Conservation (phyloP, 2,888 invertebrate species). For the Camponotus fellah region DNA sequence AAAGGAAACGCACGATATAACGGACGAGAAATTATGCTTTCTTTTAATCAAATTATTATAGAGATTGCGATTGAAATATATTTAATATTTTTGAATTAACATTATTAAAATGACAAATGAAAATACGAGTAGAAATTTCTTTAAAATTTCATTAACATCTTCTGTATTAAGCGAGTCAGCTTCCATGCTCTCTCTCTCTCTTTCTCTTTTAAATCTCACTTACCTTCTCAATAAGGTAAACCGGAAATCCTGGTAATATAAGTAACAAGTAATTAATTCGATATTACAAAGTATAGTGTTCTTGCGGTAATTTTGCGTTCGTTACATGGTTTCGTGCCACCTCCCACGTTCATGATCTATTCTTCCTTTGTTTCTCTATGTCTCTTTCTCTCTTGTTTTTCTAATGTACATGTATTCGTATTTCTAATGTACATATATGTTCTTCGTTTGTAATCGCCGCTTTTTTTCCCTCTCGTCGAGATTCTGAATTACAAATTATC, state of each 20-base stretch:
- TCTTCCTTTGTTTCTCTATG: not conserved
- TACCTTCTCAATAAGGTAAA: conserved; percentile 14
- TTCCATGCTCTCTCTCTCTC: conserved; percentile 2
- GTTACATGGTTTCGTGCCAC: conserved; percentile 54
- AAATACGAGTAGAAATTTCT: conserved; percentile 25
- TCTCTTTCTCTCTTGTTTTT: conserved; percentile 4
- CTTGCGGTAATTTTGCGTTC: conserved; percentile 58
- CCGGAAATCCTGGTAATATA: conserved; percentile 60
- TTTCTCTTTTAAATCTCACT: not conserved
- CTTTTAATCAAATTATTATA: conserved; percentile 11
- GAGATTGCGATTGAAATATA: not conserved
- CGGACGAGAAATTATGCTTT: not conserved
- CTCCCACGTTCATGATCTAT: conserved; percentile 57
- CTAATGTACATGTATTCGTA: not conserved
- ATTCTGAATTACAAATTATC: conserved; percentile 59
- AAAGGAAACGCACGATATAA: not conserved
- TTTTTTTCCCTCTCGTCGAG: conserved; percentile 28
- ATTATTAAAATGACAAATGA: conserved; percentile 13
- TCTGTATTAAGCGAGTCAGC: conserved; percentile 7
- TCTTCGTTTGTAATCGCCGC: conserved; percentile 9
- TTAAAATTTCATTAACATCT: not conserved
- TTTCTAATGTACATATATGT: too few relatives aligned
- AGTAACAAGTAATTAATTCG: conserved; percentile 63
- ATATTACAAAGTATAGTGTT: conserved; percentile 43
- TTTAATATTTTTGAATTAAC: conserved; percentile 20